These are phyloP conservation scores for Gadopsis bispinosus DNA, from an alignment of 2,797 vertebrate species.

Conservation along the genomic window DNA sequence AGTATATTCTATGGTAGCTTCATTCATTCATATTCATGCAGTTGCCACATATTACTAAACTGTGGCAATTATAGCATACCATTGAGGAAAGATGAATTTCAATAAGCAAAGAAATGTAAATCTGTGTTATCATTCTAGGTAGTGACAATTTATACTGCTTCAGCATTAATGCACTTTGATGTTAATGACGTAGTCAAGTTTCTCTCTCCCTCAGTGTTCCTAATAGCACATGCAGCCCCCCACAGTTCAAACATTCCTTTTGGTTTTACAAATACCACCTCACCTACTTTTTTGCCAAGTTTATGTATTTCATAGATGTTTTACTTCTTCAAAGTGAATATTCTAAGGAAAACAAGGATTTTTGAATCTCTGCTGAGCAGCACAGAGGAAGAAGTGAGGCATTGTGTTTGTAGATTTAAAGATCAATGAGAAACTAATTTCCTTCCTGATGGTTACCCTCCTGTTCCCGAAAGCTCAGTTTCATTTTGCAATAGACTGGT, in stretches of 20 bases:
- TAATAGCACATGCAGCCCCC: conserved; percentile 2
- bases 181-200: conserved; percentile 25
- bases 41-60: conserved; percentile 55
- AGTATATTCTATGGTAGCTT: conserved; percentile 48
- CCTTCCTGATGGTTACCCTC: conserved; percentile 52
- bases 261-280: conserved; percentile 42
- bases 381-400: conserved; percentile 33
- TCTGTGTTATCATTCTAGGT: conserved; percentile 42
- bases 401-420: conserved; percentile 52
- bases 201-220: conserved; percentile 25
- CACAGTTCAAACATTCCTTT: conserved; percentile 16
- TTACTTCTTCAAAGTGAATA: conserved; percentile 48
- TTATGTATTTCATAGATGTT: conserved; percentile 34
- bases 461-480: conserved; percentile 44
- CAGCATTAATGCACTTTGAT: conserved; percentile 37
- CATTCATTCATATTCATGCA: conserved; percentile 69
- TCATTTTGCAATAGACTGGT: conserved; percentile 51
- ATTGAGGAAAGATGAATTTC: conserved; percentile 53
- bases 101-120: conserved; percentile 51
- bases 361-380: conserved; percentile 35
- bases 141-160: conserved; percentile 31
- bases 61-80: conserved; percentile 56
- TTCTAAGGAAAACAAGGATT: conserved; percentile 20
- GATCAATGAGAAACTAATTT: conserved; percentile 62
- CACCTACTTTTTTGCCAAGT: conserved; percentile 18